These are phyloP conservation scores for Gymnocephalus cernua DNA, from an alignment of 2,113 vertebrate genomes.

Conservation along the genomic window DNA sequence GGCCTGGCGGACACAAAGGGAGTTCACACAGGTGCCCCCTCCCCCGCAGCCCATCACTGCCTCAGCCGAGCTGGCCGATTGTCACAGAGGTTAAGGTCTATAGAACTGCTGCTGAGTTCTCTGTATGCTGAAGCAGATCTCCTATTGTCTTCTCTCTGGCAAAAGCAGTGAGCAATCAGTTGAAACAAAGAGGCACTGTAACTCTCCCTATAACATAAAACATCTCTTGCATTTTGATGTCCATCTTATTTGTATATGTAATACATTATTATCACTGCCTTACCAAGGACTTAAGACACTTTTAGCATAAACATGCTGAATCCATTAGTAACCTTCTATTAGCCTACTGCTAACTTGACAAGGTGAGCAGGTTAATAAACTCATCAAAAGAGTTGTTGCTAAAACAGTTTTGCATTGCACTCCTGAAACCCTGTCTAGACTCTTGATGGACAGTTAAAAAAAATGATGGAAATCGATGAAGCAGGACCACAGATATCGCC, in stretches of 20 bases:
- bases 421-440: background rate
- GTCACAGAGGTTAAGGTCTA: constrained; percentile 36
- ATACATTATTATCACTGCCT: constrained; percentile 7
- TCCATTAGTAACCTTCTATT: background rate
- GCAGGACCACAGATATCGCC: background rate
- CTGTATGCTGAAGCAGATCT: background rate
- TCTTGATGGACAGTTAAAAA: background rate
- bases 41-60: constrained; percentile 1
- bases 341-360: background rate
- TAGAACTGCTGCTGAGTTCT: constrained; percentile 18
- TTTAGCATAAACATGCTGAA: background rate
- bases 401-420: background rate
- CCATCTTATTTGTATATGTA: constrained; percentile 21
- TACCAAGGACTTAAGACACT: constrained; percentile 1
- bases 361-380: background rate
- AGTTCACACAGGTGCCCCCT: constrained; percentile 18
- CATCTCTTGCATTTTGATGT: constrained; percentile 9
- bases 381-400: background rate
- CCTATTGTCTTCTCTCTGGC: background rate
- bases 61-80: constrained; percentile 43
- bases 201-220: background rate
- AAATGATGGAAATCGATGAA: background rate
- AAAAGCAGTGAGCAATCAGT: constrained; percentile 12
- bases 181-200: background rate
- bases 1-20: constrained; percentile 30